These are phyloP conservation scores for Cistogaster globosa DNA, from an alignment of 2,888 invertebrate genomes.

Conservation along the genomic window DNA sequence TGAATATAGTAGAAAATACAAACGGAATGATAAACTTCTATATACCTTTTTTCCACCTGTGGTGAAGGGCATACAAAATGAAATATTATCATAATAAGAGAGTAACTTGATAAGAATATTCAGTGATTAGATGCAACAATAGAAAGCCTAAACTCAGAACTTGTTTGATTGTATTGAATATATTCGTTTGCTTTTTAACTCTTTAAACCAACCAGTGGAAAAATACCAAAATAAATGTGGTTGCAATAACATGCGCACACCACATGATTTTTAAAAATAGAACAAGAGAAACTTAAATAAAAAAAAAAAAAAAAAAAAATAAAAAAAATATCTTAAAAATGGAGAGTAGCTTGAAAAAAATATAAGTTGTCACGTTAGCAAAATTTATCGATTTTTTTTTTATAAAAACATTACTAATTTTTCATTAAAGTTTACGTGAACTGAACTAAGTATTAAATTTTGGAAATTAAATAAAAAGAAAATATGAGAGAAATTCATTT, in stretches of 20 bases:
- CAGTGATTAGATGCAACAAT: too few species aligned
- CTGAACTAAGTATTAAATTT: too few species aligned
- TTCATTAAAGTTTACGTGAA: neutral
- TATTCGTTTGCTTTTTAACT: neutral
- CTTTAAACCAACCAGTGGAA: conserved; percentile 5
- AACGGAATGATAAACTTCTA: too few species aligned
- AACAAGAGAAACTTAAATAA: conserved; percentile 7
- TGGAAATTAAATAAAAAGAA: too few species aligned
- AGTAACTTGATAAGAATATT: neutral
- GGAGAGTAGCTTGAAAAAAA: neutral
- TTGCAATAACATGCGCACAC: conserved; percentile 10
- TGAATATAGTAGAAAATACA: too few species aligned
- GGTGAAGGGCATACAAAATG: too few species aligned
- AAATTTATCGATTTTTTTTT: conserved; percentile 36
- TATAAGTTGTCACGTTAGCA: neutral
- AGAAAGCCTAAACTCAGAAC: too few species aligned
- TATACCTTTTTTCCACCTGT: too few species aligned
- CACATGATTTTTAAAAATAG: conserved; percentile 19
- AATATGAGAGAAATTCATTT: too few species aligned
- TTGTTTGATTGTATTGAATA: too few species aligned
- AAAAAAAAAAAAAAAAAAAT: too few species aligned
- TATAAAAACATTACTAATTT: neutral
- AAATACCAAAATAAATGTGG: conserved; percentile 1
- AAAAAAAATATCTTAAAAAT: neutral
- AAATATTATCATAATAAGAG: conserved; percentile 6